These are phyloP conservation scores for Protomyctophum bolini DNA, from an alignment of 2,113 vertebrate genomes.

Conservation along the genomic window DNA sequence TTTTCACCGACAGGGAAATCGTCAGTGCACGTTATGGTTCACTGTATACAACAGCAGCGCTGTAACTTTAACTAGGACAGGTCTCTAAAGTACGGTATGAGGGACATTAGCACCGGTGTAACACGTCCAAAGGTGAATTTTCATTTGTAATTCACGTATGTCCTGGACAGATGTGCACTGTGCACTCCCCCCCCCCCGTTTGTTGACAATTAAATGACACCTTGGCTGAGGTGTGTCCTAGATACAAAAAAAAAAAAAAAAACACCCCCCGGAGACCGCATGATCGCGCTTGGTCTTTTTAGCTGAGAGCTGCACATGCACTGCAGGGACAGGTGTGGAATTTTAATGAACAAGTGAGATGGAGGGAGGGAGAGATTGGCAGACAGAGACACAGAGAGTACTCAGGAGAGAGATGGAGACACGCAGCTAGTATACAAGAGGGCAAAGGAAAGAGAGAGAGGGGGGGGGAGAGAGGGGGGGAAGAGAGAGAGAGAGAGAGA, in stretches of 20 bases:
- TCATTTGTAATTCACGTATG: slow-evolving; percentile 21
- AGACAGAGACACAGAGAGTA: background rate
- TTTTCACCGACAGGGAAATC: slow-evolving; percentile 16
- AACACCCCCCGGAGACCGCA: slow-evolving; percentile 79
- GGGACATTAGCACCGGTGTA: background rate
- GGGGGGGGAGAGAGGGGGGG: background rate
- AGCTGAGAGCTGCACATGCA: slow-evolving; percentile 77
- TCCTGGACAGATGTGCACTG: slow-evolving; percentile 8
- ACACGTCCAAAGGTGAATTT: slow-evolving; percentile 18
- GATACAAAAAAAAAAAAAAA: slow-evolving; percentile 81
- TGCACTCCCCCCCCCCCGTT: slow-evolving; percentile 56
- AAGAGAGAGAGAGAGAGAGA: background rate
- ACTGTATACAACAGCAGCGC: background rate
- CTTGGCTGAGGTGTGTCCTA: slow-evolving; percentile 82
- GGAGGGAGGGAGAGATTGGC: background rate
- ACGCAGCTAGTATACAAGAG: background rate
- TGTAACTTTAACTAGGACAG: background rate
- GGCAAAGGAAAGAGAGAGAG: background rate
- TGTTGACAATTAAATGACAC: slow-evolving; percentile 79
- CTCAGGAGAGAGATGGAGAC: background rate
- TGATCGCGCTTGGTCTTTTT: slow-evolving; percentile 82
- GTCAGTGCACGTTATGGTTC: background rate
- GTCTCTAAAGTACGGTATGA: too few species aligned
- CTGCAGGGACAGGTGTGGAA: slow-evolving; percentile 80
- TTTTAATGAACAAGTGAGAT: slow-evolving; percentile 77